Base-by-base conservation (phyloP, 2,797 vertebrate genomes). In the Gymnothorax reevesii region DNA sequence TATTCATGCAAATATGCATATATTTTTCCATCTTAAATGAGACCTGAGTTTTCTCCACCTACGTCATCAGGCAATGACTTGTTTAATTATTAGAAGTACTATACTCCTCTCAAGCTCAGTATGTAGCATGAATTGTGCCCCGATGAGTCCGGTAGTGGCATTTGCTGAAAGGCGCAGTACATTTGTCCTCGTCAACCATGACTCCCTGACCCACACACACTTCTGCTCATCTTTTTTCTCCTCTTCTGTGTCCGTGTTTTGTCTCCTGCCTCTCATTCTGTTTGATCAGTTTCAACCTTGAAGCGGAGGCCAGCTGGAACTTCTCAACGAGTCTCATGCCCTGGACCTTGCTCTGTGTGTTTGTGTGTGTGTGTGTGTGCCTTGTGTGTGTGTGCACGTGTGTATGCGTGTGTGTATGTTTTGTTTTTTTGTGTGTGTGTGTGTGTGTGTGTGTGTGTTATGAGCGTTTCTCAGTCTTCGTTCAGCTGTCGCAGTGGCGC, bases 281-380 rank as follows among this genome's bases (percentile, higher is more conserved):
- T 86, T 89, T 89, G 84, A 86, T 87, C 69, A 64, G 90, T 89
- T 91, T 91, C 91, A 91, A 86, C 88, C 88, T 87, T 86, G 84
- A 91, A 89, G 87, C 88, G 82, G 87, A 89, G 86, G 88, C 86
- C 89, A 88, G 90, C 89, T 89, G 88, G 82, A 88, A 86, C 87
- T 88, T 85, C 66, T 84, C 82, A 69, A 55, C 62, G 52, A 79
- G 86, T 80, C 49, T 22, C 73, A 17, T 49, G 10, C 15, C 33
- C 73, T 49, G 73, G 73, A 49, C 73, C 42, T 49, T 7, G 73
- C 27, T 12, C 12, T 88, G 88, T 89, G 87, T 84, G 66, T 86
- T 75, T 88, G 88, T 90, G 85, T 86, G 87, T 62, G 83, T 22
- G 4, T 59, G 52, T 91, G 88, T 88, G 85, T 80, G 87, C 33